Conservation (phyloP, 1,140 invertebrate species). For the Drosophila takahashii region DNA sequence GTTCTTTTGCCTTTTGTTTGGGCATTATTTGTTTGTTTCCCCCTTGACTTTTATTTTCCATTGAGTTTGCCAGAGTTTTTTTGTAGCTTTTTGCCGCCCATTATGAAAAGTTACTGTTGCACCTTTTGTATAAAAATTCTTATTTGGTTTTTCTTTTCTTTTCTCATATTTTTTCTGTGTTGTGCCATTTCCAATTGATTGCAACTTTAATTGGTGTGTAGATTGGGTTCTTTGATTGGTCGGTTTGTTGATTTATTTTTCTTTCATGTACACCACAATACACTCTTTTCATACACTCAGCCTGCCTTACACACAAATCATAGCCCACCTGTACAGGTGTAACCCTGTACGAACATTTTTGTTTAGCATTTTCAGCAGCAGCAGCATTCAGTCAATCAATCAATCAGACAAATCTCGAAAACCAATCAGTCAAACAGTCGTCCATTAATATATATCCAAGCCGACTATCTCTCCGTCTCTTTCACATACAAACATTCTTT, state of each 20-base stretch:
- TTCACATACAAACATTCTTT: constrained; percentile 7
- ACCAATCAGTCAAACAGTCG: constrained; percentile 77
- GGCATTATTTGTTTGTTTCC: constrained; percentile 25
- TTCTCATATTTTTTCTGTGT: background rate
- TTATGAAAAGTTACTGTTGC: constrained; percentile 41
- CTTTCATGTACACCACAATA: constrained; percentile 9
- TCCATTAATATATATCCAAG: constrained; percentile 76
- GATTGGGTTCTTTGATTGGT: constrained; percentile 54
- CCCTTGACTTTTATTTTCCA: constrained; percentile 4
- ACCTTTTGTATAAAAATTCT: constrained; percentile 29
- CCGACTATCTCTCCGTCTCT: constrained; percentile 29
- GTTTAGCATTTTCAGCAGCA: constrained; percentile 72
- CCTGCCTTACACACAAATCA: constrained; percentile 30
- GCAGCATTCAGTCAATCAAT: constrained; percentile 57
- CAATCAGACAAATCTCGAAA: constrained; percentile 49
- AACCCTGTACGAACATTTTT: constrained; percentile 36
- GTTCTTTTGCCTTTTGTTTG: constrained; percentile 43
- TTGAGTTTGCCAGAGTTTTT: constrained; percentile 34
- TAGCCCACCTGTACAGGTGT: constrained; percentile 3
- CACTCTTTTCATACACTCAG: constrained; percentile 13
- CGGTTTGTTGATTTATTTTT: constrained; percentile 36
- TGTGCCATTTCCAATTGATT: constrained; percentile 60
- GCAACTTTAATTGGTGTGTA: constrained; percentile 63
- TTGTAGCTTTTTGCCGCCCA: constrained; percentile 38
- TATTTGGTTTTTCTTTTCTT: constrained; percentile 32